phyloP scores from a whole-genome alignment of 1,140 invertebrate species.

The Choristoneura fumiferana region DNA sequence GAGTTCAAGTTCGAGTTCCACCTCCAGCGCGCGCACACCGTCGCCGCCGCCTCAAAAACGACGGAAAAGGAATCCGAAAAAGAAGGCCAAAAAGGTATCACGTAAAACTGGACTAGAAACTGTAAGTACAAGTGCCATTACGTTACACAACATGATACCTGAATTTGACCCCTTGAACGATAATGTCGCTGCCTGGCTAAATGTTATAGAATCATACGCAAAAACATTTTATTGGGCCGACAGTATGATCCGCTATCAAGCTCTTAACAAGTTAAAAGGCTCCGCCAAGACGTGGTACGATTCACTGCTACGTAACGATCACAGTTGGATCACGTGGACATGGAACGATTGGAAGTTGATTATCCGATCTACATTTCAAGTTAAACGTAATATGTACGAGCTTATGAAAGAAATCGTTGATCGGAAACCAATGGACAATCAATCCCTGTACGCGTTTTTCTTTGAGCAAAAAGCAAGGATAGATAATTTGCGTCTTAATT shows the following conservation, averaged over 20 bases:
- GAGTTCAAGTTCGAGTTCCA: too few species aligned
- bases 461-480: slow-evolving; percentile 5
- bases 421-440: slow-evolving; percentile 20
- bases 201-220: not conserved
- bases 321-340: slow-evolving; percentile 24
- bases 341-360: slow-evolving; percentile 27
- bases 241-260: slow-evolving; percentile 24
- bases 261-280: slow-evolving; percentile 31
- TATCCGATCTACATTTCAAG: slow-evolving; percentile 22
- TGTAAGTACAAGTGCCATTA: not conserved
- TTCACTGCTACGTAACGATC: slow-evolving; percentile 26
- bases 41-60: too few species aligned
- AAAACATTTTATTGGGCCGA: slow-evolving; percentile 14
- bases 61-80: too few species aligned
- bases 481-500: not conserved
- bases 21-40: too few species aligned
- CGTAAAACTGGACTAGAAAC: too few species aligned
- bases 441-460: slow-evolving; percentile 10
- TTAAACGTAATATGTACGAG: slow-evolving; percentile 27
- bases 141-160: not conserved
- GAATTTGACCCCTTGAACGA: not conserved
- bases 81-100: too few species aligned
- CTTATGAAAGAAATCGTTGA: slow-evolving; percentile 24
- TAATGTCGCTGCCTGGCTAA: not conserved
- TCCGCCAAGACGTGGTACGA: slow-evolving; percentile 33